These are phyloP conservation scores for Clarias magur DNA, from an alignment of 2,113 vertebrate genomes.

Conservation along the genomic window DNA sequence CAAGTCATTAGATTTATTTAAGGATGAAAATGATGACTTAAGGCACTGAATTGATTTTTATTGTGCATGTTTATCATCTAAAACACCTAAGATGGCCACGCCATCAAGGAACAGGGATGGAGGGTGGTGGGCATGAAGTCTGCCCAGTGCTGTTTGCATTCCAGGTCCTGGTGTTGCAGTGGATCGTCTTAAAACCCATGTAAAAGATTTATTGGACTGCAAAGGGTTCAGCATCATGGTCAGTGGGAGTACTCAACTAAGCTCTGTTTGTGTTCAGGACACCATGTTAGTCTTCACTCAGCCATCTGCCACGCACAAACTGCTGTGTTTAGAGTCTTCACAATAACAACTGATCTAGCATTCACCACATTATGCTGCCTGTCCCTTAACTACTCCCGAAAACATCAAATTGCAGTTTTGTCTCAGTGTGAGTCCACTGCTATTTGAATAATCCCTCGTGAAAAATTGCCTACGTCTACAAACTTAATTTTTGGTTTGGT, in stretches of 20 bases:
- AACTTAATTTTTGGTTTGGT: neutral
- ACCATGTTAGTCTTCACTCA: conserved; percentile 24
- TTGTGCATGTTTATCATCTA: neutral
- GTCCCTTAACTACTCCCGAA: conserved; percentile 64
- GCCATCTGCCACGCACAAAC: conserved; percentile 53
- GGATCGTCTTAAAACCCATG: neutral
- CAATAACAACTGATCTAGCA: conserved; percentile 27
- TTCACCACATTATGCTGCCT: conserved; percentile 44
- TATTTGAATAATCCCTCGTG: conserved; percentile 29
- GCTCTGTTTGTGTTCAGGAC: neutral
- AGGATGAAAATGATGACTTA: neutral
- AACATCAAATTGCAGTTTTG: conserved; percentile 60
- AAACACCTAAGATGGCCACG: neutral
- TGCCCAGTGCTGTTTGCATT: neutral
- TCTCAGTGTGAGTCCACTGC: conserved; percentile 40
- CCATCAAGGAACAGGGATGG: neutral
- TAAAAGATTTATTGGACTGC: neutral
- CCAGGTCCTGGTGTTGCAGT: neutral
- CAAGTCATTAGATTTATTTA: neutral
- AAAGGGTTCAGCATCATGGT: conserved; percentile 12
- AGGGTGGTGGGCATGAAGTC: neutral
- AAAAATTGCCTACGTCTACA: conserved; percentile 27
- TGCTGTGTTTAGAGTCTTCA: conserved; percentile 27
- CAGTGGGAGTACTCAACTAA: conserved; percentile 6
- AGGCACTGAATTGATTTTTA: neutral